A percentile compares a stretch with the other conserved stretches of the same genome.
These are phyloP conservation scores for Dascillus cervinus DNA, from an alignment of 2,888 invertebrate genomes.

Conservation along the genomic window DNA sequence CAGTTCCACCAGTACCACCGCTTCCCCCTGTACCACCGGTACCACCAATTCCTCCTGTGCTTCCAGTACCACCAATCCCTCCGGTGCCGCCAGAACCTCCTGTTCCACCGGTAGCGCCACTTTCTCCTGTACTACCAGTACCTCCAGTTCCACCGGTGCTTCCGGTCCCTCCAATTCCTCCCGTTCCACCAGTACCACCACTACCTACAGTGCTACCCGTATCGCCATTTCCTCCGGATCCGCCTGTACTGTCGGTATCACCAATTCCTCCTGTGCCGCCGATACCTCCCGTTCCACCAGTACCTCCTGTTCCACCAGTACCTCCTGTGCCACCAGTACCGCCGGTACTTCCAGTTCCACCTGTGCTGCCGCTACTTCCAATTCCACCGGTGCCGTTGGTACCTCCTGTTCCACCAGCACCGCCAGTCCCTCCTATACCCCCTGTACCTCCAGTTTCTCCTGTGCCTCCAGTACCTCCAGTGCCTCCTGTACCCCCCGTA, in stretches of 20 bases:
- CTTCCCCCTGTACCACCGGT: conserved; percentile 6
- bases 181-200: background rate
- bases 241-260: background rate
- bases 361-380: conserved; percentile 3
- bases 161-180: no score
- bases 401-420: conserved; percentile 4
- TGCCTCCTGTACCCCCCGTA: no score
- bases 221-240: conserved; percentile 4
- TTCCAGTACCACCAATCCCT: no score
- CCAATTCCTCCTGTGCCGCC: no score
- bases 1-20: conserved; percentile 4
- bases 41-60: no score
- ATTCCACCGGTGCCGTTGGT: conserved; percentile 1
- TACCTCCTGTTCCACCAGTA: no score
- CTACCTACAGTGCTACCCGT: conserved; percentile 3
- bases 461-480: no score
- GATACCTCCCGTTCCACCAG: no score
- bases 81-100: no score
- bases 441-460: no score
- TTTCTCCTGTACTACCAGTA: conserved; percentile 1
- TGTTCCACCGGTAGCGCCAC: background rate
- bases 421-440: conserved; percentile 6
- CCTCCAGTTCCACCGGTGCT: no score
- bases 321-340: no score
- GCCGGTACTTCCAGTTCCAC: background rate